phyloP scores from a whole-genome alignment of 2,888 invertebrate species.

The Sericinus montela region DNA sequence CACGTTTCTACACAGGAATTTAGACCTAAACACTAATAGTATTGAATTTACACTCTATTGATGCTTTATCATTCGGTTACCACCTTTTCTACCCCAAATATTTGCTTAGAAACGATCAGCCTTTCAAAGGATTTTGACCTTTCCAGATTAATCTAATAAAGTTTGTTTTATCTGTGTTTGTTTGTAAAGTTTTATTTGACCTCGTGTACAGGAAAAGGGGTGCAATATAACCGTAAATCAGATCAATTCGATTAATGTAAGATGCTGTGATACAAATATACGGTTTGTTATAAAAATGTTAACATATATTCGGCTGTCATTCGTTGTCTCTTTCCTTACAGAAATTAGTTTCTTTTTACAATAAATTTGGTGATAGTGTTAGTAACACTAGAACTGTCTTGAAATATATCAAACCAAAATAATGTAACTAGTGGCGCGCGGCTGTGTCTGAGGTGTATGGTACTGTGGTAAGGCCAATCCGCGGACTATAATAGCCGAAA shows the following conservation, averaged over 20 bases:
- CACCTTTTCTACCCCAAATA: slow-evolving; percentile 17
- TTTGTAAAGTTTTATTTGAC: slow-evolving; percentile 31
- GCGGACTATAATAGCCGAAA: too few species aligned
- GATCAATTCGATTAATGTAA: slow-evolving; percentile 44
- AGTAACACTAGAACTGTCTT: too few species aligned
- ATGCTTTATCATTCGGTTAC: slow-evolving; percentile 11
- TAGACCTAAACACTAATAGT: fast-evolving
- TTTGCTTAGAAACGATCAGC: slow-evolving; percentile 6
- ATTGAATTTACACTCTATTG: slow-evolving; percentile 21
- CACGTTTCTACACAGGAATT: slow-evolving; percentile 23
- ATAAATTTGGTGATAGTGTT: too few species aligned
- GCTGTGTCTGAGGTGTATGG: too few species aligned
- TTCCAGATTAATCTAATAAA: slow-evolving; percentile 6
- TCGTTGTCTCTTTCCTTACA: too few species aligned
- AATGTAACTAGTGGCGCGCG: too few species aligned
- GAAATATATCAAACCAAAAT: too few species aligned
- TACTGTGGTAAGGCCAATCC: too few species aligned
- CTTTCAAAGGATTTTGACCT: slow-evolving; percentile 20
- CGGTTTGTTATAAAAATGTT: neutral
- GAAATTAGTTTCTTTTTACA: too few species aligned
- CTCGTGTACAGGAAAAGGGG: slow-evolving; percentile 48
- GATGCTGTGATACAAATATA: slow-evolving; percentile 23
- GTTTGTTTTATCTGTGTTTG: slow-evolving; percentile 20
- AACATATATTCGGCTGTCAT: neutral
- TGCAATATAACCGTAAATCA: slow-evolving; percentile 35